Evolutionary conservation across 30 jellyfish, hydroid and myxozoan genomes (phyloP).

Genomic region (Nemopilema nomurai): DNA sequence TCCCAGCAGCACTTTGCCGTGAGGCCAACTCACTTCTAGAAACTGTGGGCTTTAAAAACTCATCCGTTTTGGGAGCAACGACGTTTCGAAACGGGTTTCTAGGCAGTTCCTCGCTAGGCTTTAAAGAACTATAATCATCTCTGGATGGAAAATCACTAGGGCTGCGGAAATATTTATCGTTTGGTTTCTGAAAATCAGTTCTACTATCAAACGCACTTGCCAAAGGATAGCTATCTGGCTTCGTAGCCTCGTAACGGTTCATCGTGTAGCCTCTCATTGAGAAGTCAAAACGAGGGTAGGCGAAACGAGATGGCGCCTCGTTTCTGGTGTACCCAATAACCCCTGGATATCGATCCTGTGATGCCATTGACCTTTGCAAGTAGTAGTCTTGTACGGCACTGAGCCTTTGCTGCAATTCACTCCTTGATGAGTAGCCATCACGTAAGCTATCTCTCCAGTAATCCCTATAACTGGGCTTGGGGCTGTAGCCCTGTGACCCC

Average conservation of each 20-base stretch:
- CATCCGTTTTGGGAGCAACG: conserved; percentile 48
- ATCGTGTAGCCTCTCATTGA: conserved; percentile 41
- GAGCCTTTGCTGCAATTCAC: conserved; percentile 43
- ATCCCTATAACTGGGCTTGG: conserved; percentile 61
- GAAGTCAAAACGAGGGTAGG: conserved; percentile 63
- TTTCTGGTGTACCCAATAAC: conserved; percentile 59
- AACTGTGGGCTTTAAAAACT: conserved; percentile 57
- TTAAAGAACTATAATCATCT: conserved; percentile 27
- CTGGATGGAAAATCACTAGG: conserved; percentile 54
- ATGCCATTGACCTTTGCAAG: conserved; percentile 44
- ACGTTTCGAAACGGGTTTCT: conserved; percentile 26
- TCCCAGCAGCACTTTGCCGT: conserved; percentile 38
- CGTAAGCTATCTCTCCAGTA: conserved; percentile 62
- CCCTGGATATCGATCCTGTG: conserved; percentile 67
- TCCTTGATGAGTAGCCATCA: conserved; percentile 45
- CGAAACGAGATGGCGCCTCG: conserved; percentile 52
- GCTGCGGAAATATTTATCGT: conserved; percentile 47
- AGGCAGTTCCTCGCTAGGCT: conserved; percentile 45
- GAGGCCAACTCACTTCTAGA: conserved; percentile 51
- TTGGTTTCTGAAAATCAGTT: conserved; percentile 40
- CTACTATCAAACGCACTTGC: conserved; percentile 47
- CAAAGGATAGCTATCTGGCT: conserved; percentile 35
- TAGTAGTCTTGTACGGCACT: conserved; percentile 49
- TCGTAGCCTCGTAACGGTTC: conserved; percentile 40
- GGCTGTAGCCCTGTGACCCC: conserved; percentile 64